Evolutionary conservation across 2,113 vertebrate species (phyloP).

Genomic region (Dolichallabes microphthalmus): DNA sequence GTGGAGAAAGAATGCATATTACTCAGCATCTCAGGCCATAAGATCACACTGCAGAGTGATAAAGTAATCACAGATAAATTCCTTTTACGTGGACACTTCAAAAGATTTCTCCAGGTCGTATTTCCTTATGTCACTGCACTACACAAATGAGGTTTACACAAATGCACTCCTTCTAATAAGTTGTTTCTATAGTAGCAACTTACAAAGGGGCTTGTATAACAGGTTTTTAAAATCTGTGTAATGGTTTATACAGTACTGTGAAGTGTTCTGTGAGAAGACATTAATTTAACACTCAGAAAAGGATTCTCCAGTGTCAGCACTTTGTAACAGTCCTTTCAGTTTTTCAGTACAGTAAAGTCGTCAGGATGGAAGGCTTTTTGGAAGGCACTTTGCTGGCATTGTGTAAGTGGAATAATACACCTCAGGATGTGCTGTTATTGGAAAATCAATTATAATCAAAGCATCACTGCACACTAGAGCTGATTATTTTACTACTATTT

Average conservation of each 20-base stretch:
- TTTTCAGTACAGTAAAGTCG: not conserved
- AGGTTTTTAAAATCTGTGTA: not conserved
- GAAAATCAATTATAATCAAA: not conserved
- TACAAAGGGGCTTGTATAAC: not conserved
- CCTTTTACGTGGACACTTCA: not conserved
- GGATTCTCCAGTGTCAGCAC: not conserved
- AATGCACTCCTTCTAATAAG: not conserved
- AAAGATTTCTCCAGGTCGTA: not conserved
- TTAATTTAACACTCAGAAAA: not conserved
- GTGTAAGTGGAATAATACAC: not conserved
- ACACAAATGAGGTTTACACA: no score
- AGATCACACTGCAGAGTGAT: constrained; percentile 35
- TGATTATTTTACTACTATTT: not conserved
- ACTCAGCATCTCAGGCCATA: constrained; percentile 46
- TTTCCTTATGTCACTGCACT: not conserved
- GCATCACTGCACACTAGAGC: not conserved
- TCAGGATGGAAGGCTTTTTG: not conserved
- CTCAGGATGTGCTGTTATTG: not conserved
- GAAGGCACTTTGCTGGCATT: not conserved
- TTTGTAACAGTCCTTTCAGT: not conserved
- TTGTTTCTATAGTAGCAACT: not conserved
- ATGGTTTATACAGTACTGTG: not conserved
- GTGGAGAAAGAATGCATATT: constrained; percentile 41
- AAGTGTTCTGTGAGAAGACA: not conserved
- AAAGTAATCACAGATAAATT: not conserved